Conservation (phyloP, 2,888 invertebrate genomes). For the Lithophane semibrunnea region DNA sequence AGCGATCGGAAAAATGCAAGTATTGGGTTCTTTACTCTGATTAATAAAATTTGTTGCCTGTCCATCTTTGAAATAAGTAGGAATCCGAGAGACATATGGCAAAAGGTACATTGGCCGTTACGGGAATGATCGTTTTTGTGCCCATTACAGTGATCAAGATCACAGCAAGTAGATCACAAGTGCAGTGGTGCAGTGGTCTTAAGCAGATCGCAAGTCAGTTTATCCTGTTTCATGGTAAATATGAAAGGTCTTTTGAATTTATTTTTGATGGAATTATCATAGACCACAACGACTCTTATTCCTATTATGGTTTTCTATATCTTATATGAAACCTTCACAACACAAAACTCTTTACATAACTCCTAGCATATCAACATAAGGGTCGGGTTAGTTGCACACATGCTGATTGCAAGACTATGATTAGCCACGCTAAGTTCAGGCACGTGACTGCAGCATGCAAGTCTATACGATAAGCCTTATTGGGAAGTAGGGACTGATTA, state of each 20-base stretch:
- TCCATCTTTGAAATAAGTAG: neutral
- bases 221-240: neutral
- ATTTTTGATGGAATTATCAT: neutral
- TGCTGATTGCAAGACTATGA: constrained; percentile 44
- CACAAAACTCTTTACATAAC: constrained; percentile 17
- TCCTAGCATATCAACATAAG: constrained; percentile 13
- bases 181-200: neutral
- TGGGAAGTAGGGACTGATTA: constrained; percentile 46
- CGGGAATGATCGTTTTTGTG: neutral
- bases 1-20: neutral
- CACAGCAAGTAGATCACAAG: neutral
- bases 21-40: neutral
- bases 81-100: neutral
- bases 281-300: neutral
- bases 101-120: neutral
- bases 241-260: neutral
- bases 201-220: neutral
- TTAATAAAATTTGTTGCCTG: neutral
- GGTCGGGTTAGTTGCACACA: constrained; percentile 33
- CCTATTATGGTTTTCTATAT: neutral
- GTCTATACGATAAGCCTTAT: constrained; percentile 46
- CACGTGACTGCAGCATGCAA: constrained; percentile 46
- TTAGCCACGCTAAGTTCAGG: constrained; percentile 42
- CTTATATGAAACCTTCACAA: neutral
- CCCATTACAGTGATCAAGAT: neutral